A percentile compares a stretch with the other conserved stretches of the same genome.
Conservation (phyloP, 1,140 invertebrate genomes). For the Ericerus pela region DNA sequence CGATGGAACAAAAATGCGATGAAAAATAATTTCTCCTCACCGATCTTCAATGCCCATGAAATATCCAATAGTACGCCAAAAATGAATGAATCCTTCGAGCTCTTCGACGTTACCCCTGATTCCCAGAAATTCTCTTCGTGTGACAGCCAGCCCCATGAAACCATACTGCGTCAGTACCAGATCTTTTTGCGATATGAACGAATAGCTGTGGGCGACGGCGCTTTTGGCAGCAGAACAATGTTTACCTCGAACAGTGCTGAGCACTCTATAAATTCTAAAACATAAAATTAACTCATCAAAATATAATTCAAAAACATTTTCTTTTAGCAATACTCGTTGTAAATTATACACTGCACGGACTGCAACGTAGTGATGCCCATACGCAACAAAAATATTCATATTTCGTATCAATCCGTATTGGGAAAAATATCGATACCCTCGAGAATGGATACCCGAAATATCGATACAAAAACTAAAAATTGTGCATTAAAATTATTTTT, state of each 20-base stretch:
- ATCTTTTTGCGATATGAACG: constrained; percentile 47
- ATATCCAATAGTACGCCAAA: constrained; percentile 68
- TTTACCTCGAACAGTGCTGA: constrained; percentile 45
- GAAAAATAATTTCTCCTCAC: constrained; percentile 29
- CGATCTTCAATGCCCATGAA: constrained; percentile 66
- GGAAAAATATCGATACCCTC: no score
- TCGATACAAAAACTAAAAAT: no score
- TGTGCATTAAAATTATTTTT: no score
- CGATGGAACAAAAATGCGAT: not conserved
- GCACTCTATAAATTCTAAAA: constrained; percentile 35
- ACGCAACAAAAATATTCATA: no score
- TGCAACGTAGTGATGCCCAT: no score
- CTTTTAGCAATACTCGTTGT: no score
- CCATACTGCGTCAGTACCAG: constrained; percentile 72
- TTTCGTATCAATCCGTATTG: no score
- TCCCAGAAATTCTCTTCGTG: constrained; percentile 49
- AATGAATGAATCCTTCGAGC: constrained; percentile 60
- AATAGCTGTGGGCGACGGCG: constrained; percentile 31
- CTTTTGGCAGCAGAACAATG: constrained; percentile 41
- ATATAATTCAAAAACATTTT: not conserved
- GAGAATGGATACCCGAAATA: no score
- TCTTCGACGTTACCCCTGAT: constrained; percentile 38
- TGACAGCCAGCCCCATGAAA: constrained; percentile 61
- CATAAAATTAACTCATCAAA: constrained; percentile 7
- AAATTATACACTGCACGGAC: no score